Evolutionary conservation across 2,797 vertebrate genomes (phyloP).

Genomic region (Tragelaphus oryx): DNA sequence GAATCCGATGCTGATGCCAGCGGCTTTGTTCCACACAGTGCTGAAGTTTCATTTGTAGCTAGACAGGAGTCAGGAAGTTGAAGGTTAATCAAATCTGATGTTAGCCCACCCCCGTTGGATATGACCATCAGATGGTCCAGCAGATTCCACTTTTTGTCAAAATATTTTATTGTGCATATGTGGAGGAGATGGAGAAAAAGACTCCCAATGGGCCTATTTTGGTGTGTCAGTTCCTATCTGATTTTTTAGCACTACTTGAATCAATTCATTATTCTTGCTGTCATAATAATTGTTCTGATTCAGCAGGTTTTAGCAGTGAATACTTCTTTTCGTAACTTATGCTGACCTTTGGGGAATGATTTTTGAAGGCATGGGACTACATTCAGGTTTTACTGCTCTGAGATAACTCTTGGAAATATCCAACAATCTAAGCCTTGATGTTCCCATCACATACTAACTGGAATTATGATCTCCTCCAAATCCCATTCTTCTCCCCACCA

Average conservation of each 20-base stretch:
- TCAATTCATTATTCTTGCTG: background rate
- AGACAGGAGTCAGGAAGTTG: conserved; percentile 42
- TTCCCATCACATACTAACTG: background rate
- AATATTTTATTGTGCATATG: conserved; percentile 39
- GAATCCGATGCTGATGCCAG: background rate
- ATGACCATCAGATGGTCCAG: conserved; percentile 57
- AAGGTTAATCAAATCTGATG: conserved; percentile 74
- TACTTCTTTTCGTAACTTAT: background rate
- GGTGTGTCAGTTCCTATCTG: background rate
- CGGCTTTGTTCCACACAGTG: conserved; percentile 5
- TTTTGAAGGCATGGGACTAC: background rate
- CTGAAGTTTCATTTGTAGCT: conserved; percentile 33
- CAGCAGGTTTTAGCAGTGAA: fast-evolving
- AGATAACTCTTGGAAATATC: background rate
- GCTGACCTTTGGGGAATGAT: background rate
- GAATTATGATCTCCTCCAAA: background rate
- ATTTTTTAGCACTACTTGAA: background rate
- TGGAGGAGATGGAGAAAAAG: background rate
- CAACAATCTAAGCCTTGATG: background rate
- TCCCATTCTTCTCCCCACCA: background rate
- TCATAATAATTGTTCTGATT: background rate
- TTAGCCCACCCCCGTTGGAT: conserved; percentile 55
- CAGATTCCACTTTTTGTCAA: conserved; percentile 58
- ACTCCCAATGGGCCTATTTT: background rate
- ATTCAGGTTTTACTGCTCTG: background rate